Evolutionary conservation across 2,888 invertebrate species (phyloP).

Genomic region (Marronus borbonicus): DNA sequence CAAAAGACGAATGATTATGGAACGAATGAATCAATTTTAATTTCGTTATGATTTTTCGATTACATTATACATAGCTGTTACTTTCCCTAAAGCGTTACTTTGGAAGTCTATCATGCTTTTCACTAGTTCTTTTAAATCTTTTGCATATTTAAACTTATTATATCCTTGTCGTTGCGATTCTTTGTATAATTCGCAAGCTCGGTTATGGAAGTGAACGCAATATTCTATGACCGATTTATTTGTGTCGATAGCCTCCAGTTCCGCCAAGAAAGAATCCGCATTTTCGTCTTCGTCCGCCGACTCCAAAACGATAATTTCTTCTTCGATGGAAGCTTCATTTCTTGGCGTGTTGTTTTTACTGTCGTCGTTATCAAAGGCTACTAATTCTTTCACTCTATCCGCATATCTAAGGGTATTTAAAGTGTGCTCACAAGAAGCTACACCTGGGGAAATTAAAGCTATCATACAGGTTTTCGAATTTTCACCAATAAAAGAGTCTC

Average conservation of each 20-base stretch:
- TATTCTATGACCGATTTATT: constrained; percentile 86
- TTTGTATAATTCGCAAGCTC: constrained; percentile 82
- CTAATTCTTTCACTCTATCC: constrained; percentile 96
- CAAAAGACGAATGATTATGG: constrained; percentile 27
- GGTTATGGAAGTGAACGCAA: constrained; percentile 81
- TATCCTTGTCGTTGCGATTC: constrained; percentile 92
- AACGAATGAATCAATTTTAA: constrained; percentile 29
- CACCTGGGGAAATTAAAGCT: constrained; percentile 98
- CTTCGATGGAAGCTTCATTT: constrained; percentile 92
- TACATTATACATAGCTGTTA: constrained; percentile 50
- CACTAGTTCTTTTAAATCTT: constrained; percentile 65
- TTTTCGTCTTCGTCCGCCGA: constrained; percentile 73
- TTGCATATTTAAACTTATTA: constrained; percentile 79
- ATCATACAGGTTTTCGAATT: constrained; percentile 99
- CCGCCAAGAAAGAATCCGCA: constrained; percentile 89
- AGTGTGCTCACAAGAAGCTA: constrained; percentile 97
- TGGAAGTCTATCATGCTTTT: constrained; percentile 66
- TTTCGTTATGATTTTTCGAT: constrained; percentile 48
- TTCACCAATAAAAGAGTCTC: constrained; percentile 98
- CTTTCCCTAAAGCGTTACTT: constrained; percentile 56
- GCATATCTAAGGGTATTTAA: constrained; percentile 98
- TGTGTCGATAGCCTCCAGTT: constrained; percentile 93
- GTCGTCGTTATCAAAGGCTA: constrained; percentile 67
- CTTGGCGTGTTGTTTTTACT: constrained; percentile 64
- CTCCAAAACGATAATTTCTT: constrained; percentile 91